Evolutionary conservation across 2,888 invertebrate genomes (phyloP), one percentile per base, ranked within the genome.

Genomic region (Halocaridina rubra): DNA sequence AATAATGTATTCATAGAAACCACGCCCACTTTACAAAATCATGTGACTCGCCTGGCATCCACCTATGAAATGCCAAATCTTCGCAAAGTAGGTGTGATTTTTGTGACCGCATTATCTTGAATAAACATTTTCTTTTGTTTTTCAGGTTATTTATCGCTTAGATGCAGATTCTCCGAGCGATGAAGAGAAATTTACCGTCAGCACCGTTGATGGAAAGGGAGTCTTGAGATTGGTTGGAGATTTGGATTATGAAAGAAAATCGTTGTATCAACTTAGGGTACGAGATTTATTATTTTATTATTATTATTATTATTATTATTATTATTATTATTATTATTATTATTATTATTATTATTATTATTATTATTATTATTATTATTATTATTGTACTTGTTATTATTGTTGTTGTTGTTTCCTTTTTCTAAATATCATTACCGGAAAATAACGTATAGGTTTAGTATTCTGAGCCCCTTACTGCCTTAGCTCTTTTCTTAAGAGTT

Each of bases 231-330:
- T 97, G 4, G 93, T 94, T 77, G 95, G 95, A 87, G 92, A 92
- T 61, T 92, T 97, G 88, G 97, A 97, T 91, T 97, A 96, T 90
- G 97, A 97, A 90, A 93, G 93, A 75, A 96, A 97, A 91, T 95
- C 95, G 71, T 91, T 97, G 24, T 96, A 97, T 90, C 97, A 97
- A 91, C 91, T 97, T 74, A 86, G 81, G 86, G 88, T 88, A 57
- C 53, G 84, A 2, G 0, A 53, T 53, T 13, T n/a, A n/a, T 13
- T n/a, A n/a, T 53, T n/a, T 53, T 13, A 53, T 53, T 53, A 53
- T 53, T 53, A 53, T 53, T 53, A 53, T 53, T 10, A 53, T 53
- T 53, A 53, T 53, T 13, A 53, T 3, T 1, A 53, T 53, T 13
- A 53, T 53, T 13, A 53, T 53, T 53, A 53, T 53, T 13, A 53